Conservation (phyloP, 2,797 vertebrate species). For the Etheostoma perlongum region DNA sequence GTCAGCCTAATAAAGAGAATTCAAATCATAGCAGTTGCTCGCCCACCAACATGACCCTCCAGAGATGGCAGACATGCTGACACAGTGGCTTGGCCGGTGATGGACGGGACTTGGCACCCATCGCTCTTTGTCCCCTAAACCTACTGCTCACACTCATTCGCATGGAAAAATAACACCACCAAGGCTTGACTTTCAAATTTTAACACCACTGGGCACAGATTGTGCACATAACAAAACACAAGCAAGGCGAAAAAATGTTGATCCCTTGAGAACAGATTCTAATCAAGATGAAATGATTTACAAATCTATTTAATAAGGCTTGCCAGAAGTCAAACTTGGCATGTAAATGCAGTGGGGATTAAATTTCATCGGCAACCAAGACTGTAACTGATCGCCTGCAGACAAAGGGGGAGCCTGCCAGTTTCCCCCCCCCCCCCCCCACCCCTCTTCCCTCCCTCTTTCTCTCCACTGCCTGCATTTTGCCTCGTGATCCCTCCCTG, state of each 20-base stretch:
- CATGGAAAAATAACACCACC: slow-evolving; percentile 43
- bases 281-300: slow-evolving; percentile 88
- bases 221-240: slow-evolving; percentile 77
- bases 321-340: slow-evolving; percentile 87
- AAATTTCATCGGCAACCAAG: slow-evolving; percentile 86
- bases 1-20: slow-evolving; percentile 75
- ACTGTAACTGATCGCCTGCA: slow-evolving; percentile 87
- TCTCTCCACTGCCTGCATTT: slow-evolving; percentile 79
- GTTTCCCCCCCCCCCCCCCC: slow-evolving; percentile 32
- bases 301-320: slow-evolving; percentile 88
- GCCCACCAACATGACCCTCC: slow-evolving; percentile 69
- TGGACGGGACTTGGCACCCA: slow-evolving; percentile 71
- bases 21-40: slow-evolving; percentile 57
- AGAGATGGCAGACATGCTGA: slow-evolving; percentile 75
- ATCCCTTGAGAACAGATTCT: slow-evolving; percentile 83
- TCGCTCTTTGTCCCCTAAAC: slow-evolving; percentile 74
- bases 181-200: slow-evolving; percentile 67
- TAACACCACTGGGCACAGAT: slow-evolving; percentile 70
- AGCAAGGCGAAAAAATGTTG: slow-evolving; percentile 69
- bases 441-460: slow-evolving; percentile 56
- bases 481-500: slow-evolving; percentile 79
- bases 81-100: slow-evolving; percentile 69
- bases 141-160: slow-evolving; percentile 40
- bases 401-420: slow-evolving; percentile 83
- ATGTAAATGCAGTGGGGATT: slow-evolving; percentile 85